phyloP scores from a whole-genome alignment of 2,888 invertebrate genomes.

The Chrysopilus asiliformis region DNA sequence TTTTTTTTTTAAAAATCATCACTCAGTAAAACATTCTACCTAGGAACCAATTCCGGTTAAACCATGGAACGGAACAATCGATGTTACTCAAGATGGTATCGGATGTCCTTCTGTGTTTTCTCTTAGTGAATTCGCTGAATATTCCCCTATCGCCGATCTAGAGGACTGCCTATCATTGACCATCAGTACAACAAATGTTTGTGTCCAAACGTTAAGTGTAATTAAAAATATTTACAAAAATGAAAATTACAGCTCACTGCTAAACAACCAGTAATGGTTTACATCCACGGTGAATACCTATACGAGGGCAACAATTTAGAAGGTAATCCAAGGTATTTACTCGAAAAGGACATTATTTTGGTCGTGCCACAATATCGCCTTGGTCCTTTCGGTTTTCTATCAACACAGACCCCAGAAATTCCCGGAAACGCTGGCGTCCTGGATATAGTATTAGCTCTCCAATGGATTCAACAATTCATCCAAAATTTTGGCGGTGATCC shows the following conservation, averaged over 20 bases:
- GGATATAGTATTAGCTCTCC: slow-evolving; percentile 33
- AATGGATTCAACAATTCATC: slow-evolving; percentile 35
- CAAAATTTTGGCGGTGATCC: slow-evolving; percentile 34
- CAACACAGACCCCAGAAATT: slow-evolving; percentile 30
- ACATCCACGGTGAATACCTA: not conserved
- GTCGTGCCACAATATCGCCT: slow-evolving; percentile 31
- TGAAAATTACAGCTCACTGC: not conserved
- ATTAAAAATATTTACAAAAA: not conserved
- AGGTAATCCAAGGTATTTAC: slow-evolving; percentile 10
- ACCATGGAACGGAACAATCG: not conserved
- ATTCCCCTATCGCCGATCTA: not conserved
- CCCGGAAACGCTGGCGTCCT: slow-evolving; percentile 37
- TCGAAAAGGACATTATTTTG: slow-evolving; percentile 28
- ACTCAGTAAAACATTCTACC: not conserved
- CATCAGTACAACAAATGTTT: not conserved
- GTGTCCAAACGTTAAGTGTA: not conserved
- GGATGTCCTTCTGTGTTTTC: not conserved
- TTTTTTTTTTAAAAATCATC: not conserved
- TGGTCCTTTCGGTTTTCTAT: slow-evolving; percentile 33
- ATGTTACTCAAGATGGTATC: not conserved
- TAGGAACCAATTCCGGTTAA: not conserved
- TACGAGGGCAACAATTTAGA: not conserved
- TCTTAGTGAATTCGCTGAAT: not conserved
- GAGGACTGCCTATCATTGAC: not conserved
- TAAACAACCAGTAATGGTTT: not conserved